Percentiles rank a stretch among this genome's conserved stretches.
phyloP scores from a whole-genome alignment of 2,888 invertebrate species.

The Sympetrum striolatum region DNA sequence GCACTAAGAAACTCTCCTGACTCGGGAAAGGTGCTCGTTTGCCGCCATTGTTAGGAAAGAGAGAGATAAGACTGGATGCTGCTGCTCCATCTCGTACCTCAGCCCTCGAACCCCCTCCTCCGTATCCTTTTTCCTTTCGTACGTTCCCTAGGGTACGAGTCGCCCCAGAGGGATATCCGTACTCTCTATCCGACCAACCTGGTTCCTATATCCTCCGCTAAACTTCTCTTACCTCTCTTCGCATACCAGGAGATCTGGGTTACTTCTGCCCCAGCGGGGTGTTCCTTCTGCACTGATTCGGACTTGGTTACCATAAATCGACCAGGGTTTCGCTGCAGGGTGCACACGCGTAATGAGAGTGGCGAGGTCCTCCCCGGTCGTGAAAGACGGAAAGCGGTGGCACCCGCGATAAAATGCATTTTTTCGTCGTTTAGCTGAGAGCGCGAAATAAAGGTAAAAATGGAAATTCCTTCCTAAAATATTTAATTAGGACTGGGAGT shows the following conservation, averaged over 20 bases:
- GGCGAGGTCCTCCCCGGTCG: no score
- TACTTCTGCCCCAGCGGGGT: not conserved
- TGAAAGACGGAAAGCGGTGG: no score
- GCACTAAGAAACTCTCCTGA: slow-evolving; percentile 12
- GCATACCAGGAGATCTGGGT: not conserved
- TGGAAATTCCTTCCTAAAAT: not conserved
- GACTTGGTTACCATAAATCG: slow-evolving; percentile 40
- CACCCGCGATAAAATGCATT: no score
- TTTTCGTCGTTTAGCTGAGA: not conserved
- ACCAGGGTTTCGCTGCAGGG: not conserved
- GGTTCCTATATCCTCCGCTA: not conserved
- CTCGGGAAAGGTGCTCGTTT: slow-evolving; percentile 42
- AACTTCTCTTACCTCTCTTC: not conserved
- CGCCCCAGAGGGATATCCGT: not conserved
- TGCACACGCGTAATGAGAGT: not conserved
- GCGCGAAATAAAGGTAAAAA: not conserved
- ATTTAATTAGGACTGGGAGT: no score
- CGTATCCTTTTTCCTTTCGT: not conserved
- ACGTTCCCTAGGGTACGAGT: not conserved
- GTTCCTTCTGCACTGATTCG: slow-evolving; percentile 29
- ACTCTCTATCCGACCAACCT: not conserved
- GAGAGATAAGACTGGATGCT: slow-evolving; percentile 23
- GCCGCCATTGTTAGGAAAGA: slow-evolving; percentile 20
- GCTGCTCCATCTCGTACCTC: not conserved
- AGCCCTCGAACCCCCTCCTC: not conserved